Percentiles rank a stretch among this genome's conserved stretches.
Conservation (phyloP, 2,888 invertebrate species). For the Mythimna lalbum region DNA sequence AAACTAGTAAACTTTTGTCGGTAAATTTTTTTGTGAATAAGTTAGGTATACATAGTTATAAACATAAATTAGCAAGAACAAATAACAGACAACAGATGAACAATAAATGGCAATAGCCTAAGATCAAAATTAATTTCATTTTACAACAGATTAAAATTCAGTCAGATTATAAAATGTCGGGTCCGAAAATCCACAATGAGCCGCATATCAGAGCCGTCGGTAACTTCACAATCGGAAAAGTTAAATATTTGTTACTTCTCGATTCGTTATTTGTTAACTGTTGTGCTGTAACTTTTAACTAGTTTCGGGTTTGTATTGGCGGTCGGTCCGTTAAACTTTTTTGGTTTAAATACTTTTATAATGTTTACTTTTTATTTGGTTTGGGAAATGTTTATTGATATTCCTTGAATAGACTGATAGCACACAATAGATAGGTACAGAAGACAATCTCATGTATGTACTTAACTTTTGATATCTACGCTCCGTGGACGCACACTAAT, state of each 20-base stretch:
- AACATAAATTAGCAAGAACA: too few relatives aligned
- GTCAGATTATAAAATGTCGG: neutral
- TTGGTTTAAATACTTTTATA: conserved; percentile 22
- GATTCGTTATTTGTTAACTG: conserved; percentile 52
- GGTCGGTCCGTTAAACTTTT: conserved; percentile 22
- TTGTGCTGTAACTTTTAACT: conserved; percentile 55
- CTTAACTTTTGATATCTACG: too few relatives aligned
- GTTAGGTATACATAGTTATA: too few relatives aligned
- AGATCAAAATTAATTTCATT: too few relatives aligned
- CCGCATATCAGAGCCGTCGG: neutral
- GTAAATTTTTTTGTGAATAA: too few relatives aligned
- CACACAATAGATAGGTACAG: too few relatives aligned
- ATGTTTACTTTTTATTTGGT: neutral
- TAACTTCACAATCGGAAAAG: conserved; percentile 40
- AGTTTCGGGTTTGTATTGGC: conserved; percentile 47
- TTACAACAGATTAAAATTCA: neutral
- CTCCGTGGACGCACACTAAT: too few relatives aligned
- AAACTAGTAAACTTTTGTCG: too few relatives aligned
- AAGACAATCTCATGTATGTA: too few relatives aligned
- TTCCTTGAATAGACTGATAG: too few relatives aligned
- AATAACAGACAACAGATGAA: too few relatives aligned
- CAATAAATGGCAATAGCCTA: too few relatives aligned
- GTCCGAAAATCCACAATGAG: neutral
- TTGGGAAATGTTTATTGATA: neutral
- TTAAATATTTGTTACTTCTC: conserved; percentile 45